Percentiles rank a stretch among this genome's conserved stretches.
phyloP scores from a whole-genome alignment of 2,888 invertebrate genomes.

The Acanthococcus lagerstroemiae region DNA sequence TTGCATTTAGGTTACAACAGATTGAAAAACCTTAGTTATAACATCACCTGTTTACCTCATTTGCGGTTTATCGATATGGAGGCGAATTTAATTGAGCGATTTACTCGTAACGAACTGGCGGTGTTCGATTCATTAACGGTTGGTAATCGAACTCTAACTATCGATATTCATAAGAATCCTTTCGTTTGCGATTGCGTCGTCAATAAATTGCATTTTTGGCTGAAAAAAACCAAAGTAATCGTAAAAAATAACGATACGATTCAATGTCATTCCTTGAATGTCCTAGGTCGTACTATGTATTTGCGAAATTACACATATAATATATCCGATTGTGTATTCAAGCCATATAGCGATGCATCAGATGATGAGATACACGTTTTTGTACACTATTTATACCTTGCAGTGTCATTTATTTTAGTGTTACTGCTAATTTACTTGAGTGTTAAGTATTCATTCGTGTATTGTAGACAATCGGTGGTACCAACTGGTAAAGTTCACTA shows the following conservation, averaged over 20 bases:
- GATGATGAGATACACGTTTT: constrained; percentile 35
- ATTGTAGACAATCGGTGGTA: constrained; percentile 49
- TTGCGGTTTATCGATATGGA: constrained; percentile 59
- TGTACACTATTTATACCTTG: constrained; percentile 2
- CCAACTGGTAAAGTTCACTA: constrained; percentile 55
- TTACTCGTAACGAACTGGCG: constrained; percentile 49
- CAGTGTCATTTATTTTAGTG: background rate
- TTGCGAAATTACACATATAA: constrained; percentile 5
- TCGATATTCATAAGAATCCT: constrained; percentile 58
- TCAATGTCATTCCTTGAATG: constrained; percentile 43
- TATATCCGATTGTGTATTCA: constrained; percentile 26
- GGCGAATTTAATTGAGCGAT: constrained; percentile 52
- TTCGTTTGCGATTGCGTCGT: constrained; percentile 56
- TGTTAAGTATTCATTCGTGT: constrained; percentile 46
- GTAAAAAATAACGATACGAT: constrained; percentile 50
- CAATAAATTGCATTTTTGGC: constrained; percentile 53
- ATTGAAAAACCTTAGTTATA: constrained; percentile 54
- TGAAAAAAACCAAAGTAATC: constrained; percentile 51
- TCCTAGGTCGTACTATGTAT: background rate
- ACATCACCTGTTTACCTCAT: constrained; percentile 54
- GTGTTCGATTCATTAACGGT: constrained; percentile 48
- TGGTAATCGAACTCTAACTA: constrained; percentile 45
- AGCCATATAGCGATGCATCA: constrained; percentile 25
- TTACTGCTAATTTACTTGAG: constrained; percentile 7
- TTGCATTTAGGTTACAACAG: constrained; percentile 59